Base-by-base conservation (phyloP, 2,888 invertebrate species). In the Tigriopus californicus region DNA sequence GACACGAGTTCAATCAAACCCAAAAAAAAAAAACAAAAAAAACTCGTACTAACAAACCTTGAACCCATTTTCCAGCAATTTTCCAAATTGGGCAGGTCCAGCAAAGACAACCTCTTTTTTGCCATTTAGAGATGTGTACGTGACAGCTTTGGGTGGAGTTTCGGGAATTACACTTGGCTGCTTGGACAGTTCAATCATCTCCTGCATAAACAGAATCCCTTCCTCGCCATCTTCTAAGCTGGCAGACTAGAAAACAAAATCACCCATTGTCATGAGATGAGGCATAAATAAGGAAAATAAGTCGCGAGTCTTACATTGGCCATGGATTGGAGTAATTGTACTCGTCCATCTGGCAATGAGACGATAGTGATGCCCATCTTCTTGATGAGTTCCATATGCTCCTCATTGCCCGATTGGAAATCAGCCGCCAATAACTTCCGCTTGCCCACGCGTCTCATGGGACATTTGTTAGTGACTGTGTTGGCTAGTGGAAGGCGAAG, bases 351-450 rank as follows among this genome's bases (percentile, higher is more conserved):
- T 15, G 82, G 79, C 69, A 90, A 75, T 0, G 86, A 85, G 62
- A 89, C 77, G 66, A 95, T 83, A 60, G 85, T 83, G 67, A 98
- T 94, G 62, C 97, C 97, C 92, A 97, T 94, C 69, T 88, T 83
- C 61, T 83, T 80, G 64, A 97, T 78, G 63, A 87, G 79, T 69
- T 80, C 81, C 65, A 92, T 72, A 74, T 97, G 95, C 59, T 89
- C 83, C 60, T 84, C 78, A 75, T 94, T 92, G 66, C 80, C 82
- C 61, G 87, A 80, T 64, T 83, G 72, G 59, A 65, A 65, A 33
- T 65, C 74, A 22, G 69, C 66, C 1, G 77, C 76, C 46, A 62
- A 62, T 6, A 69, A 61, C 51, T 66, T 65, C 41, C 67, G 61
- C 46, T 61, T 60, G 15, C 63, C 42, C 20, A 64, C 64, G 42